Conservation (phyloP, 2,113 vertebrate species). For the Reinhardtius hippoglossoides region DNA sequence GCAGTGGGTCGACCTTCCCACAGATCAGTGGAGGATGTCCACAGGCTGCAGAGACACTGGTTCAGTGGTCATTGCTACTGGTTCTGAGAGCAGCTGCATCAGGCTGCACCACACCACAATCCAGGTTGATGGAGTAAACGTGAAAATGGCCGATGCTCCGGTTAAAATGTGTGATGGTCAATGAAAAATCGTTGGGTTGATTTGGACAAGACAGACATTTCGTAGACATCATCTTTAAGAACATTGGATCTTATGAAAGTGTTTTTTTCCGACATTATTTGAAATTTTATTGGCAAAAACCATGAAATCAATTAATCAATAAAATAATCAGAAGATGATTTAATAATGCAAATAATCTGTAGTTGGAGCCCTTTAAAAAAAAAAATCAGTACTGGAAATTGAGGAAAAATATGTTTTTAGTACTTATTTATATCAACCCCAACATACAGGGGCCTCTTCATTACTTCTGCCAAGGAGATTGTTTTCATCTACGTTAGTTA, state of each 20-base stretch:
- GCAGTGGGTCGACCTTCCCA: constrained; percentile 35
- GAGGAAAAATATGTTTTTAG: too few species aligned
- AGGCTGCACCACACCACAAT: neutral
- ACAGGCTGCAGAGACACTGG: constrained; percentile 22
- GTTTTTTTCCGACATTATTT: too few species aligned
- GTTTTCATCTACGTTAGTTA: too few species aligned
- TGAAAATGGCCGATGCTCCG: too few species aligned
- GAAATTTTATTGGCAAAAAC: neutral
- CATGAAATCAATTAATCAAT: neutral
- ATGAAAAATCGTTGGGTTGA: too few species aligned
- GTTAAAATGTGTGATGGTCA: too few species aligned
- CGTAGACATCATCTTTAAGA: too few species aligned
- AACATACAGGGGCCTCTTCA: neutral
- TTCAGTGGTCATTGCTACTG: neutral
- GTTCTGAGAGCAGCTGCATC: constrained; percentile 18
- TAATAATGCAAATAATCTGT: neutral
- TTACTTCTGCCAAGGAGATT: too few species aligned
- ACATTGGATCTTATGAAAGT: too few species aligned
- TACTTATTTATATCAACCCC: neutral
- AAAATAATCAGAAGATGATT: neutral
- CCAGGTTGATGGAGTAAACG: neutral
- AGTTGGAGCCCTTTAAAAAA: neutral
- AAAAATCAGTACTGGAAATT: too few species aligned
- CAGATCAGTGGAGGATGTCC: constrained; percentile 27
- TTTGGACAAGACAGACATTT: too few species aligned